Evolutionary conservation across 35 echinoderm and acorn worm genomes (phyloP).

Genomic region (Amphiura filiformis): DNA sequence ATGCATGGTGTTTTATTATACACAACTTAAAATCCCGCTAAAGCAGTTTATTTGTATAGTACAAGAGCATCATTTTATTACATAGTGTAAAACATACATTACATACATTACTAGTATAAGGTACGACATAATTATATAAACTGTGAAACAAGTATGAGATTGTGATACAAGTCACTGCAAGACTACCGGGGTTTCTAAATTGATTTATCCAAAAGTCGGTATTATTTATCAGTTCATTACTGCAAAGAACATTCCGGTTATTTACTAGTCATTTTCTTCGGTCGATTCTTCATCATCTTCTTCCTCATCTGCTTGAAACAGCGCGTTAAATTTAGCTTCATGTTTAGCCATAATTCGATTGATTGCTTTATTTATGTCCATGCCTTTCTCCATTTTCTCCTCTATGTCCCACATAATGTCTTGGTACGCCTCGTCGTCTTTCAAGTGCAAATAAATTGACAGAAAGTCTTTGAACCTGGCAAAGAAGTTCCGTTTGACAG

Average conservation of each 20-base stretch:
- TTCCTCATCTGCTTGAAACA: background rate
- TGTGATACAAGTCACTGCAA: background rate
- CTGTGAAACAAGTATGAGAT: background rate
- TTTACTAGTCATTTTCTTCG: background rate
- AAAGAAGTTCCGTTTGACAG: conserved; percentile 2
- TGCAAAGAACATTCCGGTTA: background rate
- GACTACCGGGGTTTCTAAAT: background rate
- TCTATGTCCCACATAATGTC: background rate
- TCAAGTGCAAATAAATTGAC: background rate
- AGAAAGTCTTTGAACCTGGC: conserved; percentile 4
- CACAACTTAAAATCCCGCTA: background rate
- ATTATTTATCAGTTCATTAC: background rate
- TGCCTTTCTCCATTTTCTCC: background rate
- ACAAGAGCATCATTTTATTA: background rate
- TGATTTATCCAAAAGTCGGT: background rate
- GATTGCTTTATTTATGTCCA: background rate
- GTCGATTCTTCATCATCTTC: background rate
- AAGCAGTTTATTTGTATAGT: background rate
- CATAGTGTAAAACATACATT: background rate
- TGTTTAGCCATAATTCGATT: background rate
- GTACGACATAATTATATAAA: background rate
- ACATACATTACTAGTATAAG: background rate
- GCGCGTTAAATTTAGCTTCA: background rate
- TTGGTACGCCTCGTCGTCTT: background rate
- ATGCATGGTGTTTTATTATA: conserved; percentile 8